These are phyloP conservation scores for Dryoscopus gambensis DNA, from an alignment of 2,113 vertebrate genomes.

Conservation along the genomic window DNA sequence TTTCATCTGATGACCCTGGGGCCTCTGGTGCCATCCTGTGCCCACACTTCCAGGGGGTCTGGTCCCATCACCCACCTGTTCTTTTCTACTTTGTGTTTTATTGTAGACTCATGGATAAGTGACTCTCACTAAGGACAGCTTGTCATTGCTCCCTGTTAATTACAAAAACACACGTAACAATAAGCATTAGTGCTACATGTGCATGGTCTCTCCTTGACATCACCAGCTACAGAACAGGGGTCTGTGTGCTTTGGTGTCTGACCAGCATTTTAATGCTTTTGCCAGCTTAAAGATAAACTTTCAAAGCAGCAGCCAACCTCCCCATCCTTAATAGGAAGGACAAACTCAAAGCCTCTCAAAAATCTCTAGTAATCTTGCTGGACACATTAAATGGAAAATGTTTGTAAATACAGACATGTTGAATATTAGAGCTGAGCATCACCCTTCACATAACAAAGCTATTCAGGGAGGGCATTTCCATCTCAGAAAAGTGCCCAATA, in stretches of 20 bases:
- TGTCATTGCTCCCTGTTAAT: not conserved
- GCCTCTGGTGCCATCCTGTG: not conserved
- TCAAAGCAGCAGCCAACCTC: not conserved
- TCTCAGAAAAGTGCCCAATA: not conserved
- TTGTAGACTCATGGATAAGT: not conserved
- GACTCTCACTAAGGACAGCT: not conserved
- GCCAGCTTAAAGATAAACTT: not conserved
- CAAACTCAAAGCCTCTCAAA: not conserved
- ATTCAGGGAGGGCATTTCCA: not conserved
- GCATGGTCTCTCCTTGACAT: rapidly evolving
- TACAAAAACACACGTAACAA: not conserved
- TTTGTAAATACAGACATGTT: not conserved
- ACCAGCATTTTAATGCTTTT: not conserved
- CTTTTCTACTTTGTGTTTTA: not conserved
- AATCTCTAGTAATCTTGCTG: not conserved
- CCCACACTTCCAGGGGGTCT: not conserved
- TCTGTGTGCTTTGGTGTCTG: not conserved
- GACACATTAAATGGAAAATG: not conserved
- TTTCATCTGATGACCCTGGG: not conserved
- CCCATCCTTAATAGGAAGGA: not conserved
- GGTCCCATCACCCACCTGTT: not conserved
- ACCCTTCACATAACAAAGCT: not conserved
- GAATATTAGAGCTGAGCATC: not conserved
- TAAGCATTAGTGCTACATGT: not conserved
- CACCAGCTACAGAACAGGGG: not conserved